Conservation (phyloP, 2,888 invertebrate genomes). For the Agonopterix arenella region DNA sequence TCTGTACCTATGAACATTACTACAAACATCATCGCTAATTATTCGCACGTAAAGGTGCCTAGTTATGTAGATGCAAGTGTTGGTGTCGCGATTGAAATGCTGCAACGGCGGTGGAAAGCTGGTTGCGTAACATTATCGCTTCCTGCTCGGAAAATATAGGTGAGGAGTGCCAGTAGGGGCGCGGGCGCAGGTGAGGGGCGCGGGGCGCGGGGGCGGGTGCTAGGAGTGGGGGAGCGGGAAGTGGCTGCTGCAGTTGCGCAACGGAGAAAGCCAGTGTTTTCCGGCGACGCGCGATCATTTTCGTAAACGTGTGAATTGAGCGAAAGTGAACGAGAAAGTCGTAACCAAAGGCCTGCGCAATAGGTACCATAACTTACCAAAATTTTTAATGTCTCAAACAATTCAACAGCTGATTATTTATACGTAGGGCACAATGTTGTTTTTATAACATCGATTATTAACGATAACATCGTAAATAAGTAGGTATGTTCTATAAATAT, state of each 20-base stretch:
- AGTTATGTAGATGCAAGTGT: not conserved
- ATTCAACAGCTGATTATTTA: no score
- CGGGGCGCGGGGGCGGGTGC: conserved; percentile 11
- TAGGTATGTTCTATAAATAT: no score
- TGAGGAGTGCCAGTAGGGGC: conserved; percentile 44
- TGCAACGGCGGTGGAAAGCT: conserved; percentile 47
- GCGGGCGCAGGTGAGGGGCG: conserved; percentile 15
- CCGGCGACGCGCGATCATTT: conserved; percentile 69
- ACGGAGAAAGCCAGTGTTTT: conserved; percentile 67
- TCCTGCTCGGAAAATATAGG: conserved; percentile 68
- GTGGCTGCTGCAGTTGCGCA: conserved; percentile 58
- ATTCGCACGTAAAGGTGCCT: not conserved
- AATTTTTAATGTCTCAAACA: not conserved
- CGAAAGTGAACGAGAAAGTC: conserved; percentile 68
- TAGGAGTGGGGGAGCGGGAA: conserved; percentile 42
- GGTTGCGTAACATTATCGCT: conserved; percentile 50
- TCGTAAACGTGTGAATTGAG: conserved; percentile 73
- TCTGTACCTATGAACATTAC: no score
- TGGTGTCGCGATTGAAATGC: conserved; percentile 29
- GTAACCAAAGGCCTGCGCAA: conserved; percentile 9
- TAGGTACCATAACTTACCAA: not conserved
- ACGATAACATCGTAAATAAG: no score
- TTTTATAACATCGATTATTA: no score
- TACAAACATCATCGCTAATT: no score
- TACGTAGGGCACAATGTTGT: no score